Percentiles rank a stretch among this genome's conserved stretches.
phyloP scores from a whole-genome alignment of 2,888 invertebrate species.

The Conops quadrifasciatus region DNA sequence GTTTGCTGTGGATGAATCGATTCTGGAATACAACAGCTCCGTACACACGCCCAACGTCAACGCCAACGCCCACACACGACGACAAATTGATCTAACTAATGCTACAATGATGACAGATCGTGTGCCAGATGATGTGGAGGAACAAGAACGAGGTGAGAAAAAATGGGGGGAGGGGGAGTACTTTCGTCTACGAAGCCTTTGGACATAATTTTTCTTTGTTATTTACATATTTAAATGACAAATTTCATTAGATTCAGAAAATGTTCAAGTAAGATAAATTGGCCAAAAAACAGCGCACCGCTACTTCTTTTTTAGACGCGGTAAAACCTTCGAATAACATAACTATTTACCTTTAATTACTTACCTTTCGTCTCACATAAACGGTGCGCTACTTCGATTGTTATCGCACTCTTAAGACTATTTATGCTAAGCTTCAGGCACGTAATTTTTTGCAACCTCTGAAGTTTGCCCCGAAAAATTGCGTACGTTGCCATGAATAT shows the following conservation, averaged over 20 bases:
- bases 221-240: not conserved
- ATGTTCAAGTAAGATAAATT: too few relatives aligned
- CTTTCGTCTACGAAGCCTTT: too few relatives aligned
- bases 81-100: not conserved
- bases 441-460: not conserved
- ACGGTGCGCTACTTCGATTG: not conserved
- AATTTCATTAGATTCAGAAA: too few relatives aligned
- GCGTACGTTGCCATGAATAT: not conserved
- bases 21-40: conserved; percentile 45
- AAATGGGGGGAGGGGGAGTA: not conserved
- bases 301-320: not conserved
- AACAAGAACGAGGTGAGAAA: conserved; percentile 54
- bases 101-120: conserved; percentile 20
- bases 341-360: not conserved
- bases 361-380: not conserved
- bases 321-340: not conserved
- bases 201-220: too few relatives aligned
- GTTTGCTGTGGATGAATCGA: conserved; percentile 53
- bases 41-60: conserved; percentile 45
- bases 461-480: too few relatives aligned
- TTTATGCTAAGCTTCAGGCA: conserved; percentile 7
- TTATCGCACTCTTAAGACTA: not conserved
- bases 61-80: conserved; percentile 32
- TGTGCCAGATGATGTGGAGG: conserved; percentile 45
- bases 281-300: too few relatives aligned